These are phyloP conservation scores for Drosophila anceps DNA, from an alignment of 2,888 invertebrate species.

Conservation along the genomic window DNA sequence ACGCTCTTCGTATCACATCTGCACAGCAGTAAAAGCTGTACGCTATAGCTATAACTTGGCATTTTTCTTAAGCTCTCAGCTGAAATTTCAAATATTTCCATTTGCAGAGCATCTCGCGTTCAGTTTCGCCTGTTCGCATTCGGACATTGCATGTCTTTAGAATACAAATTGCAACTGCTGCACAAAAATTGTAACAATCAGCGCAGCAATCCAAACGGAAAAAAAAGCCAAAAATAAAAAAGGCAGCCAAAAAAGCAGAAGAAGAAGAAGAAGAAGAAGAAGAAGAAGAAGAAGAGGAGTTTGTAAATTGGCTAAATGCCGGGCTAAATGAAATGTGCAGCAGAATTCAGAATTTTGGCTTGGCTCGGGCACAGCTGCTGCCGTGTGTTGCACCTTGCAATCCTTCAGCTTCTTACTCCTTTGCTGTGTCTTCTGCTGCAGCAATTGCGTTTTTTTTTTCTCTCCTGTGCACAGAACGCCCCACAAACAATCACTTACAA, in stretches of 20 bases:
- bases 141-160: conserved; percentile 44
- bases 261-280: conserved; percentile 21
- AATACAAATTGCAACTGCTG: conserved; percentile 56
- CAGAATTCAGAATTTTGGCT: conserved; percentile 67
- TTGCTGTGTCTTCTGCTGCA: not conserved
- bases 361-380: conserved; percentile 65
- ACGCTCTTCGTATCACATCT: no score
- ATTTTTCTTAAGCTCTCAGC: not conserved
- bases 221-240: conserved; percentile 7
- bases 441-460: not conserved
- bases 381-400: conserved; percentile 70
- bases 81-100: not conserved
- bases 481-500: conserved; percentile 81
- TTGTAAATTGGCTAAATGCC: conserved; percentile 64
- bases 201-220: conserved; percentile 49
- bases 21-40: not conserved
- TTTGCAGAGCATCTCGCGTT: conserved; percentile 27
- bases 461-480: conserved; percentile 63
- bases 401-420: not conserved
- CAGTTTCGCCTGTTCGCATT: not conserved
- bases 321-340: conserved; percentile 64
- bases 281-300: conserved; percentile 17
- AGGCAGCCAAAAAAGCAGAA: conserved; percentile 14
- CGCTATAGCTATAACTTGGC: rapidly evolving
- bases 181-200: conserved; percentile 78